Percentiles rank a stretch among this genome's conserved stretches.
Conservation (phyloP, 2,888 invertebrate species). For the Callyntrura guangdongensis region DNA sequence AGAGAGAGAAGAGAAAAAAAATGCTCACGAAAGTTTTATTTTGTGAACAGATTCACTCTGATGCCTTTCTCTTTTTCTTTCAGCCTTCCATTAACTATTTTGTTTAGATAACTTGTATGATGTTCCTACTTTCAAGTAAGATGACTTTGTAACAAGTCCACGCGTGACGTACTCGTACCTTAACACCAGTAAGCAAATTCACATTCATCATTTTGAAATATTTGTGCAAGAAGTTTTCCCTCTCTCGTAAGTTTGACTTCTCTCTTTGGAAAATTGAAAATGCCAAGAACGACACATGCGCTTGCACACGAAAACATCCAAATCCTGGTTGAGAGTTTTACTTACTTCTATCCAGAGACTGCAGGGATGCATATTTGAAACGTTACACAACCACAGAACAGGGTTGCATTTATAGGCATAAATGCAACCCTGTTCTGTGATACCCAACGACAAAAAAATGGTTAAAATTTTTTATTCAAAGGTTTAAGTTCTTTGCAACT, state of each 20-base stretch:
- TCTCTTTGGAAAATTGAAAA: not conserved
- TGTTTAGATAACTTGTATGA: too few species aligned
- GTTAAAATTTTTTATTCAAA: not conserved
- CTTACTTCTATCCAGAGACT: too few species aligned
- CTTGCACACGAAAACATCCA: too few species aligned
- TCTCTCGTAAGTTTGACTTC: not conserved
- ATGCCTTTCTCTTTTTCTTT: not conserved
- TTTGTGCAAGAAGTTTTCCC: not conserved
- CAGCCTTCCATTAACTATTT: not conserved
- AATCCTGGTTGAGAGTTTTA: too few species aligned
- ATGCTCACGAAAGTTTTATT: not conserved
- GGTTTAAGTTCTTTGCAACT: not conserved
- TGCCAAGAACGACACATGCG: not conserved
- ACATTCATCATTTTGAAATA: conserved; percentile 24
- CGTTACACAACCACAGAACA: too few species aligned
- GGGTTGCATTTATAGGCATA: too few species aligned
- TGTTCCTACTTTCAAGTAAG: too few species aligned
- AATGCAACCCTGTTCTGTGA: too few species aligned
- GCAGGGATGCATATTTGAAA: too few species aligned
- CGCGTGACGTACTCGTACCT: too few species aligned
- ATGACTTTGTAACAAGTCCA: too few species aligned
- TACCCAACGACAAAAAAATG: not conserved
- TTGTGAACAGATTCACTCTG: not conserved
- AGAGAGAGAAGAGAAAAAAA: not conserved
- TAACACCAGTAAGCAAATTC: too few species aligned